Conservation (phyloP, 2,797 vertebrate species). For the Adelosebastes latens region DNA sequence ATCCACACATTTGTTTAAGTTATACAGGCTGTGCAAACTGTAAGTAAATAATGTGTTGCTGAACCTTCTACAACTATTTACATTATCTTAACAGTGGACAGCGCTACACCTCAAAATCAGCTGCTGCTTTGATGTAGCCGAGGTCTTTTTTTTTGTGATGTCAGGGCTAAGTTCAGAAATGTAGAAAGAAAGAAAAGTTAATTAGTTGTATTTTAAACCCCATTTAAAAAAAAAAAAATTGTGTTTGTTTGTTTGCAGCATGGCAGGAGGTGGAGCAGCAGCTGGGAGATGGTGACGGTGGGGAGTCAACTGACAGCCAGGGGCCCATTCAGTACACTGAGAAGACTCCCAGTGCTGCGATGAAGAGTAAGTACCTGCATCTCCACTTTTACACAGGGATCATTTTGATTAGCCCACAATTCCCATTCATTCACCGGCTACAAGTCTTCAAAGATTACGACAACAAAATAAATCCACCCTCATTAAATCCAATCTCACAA, state of each 20-base stretch:
- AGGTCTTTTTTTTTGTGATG: not conserved
- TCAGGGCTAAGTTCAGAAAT: not conserved
- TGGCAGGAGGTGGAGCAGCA: constrained; percentile 96
- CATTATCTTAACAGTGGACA: not conserved
- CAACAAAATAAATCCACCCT: not conserved
- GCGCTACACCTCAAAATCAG: not conserved
- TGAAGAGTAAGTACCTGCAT: constrained; percentile 86
- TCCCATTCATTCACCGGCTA: not conserved
- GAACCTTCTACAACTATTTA: not conserved
- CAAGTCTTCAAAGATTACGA: not conserved
- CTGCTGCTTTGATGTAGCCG: not conserved
- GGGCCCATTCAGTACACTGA: constrained; percentile 91
- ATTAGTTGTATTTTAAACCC: too few species aligned
- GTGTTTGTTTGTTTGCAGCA: constrained; percentile 75
- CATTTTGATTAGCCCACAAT: not conserved
- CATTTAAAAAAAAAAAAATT: too few species aligned
- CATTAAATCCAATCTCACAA: not conserved
- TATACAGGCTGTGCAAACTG: not conserved
- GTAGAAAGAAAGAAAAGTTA: not conserved
- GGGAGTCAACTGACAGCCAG: constrained; percentile 44
- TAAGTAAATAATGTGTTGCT: not conserved
- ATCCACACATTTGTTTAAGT: not conserved
- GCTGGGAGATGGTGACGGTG: constrained; percentile 76
- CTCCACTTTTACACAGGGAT: not conserved
- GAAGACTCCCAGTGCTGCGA: constrained; percentile 86